A percentile compares a stretch with the other conserved stretches of the same genome.
Conservation (phyloP, 2,797 vertebrate species). For the Discoglossus pictus region DNA sequence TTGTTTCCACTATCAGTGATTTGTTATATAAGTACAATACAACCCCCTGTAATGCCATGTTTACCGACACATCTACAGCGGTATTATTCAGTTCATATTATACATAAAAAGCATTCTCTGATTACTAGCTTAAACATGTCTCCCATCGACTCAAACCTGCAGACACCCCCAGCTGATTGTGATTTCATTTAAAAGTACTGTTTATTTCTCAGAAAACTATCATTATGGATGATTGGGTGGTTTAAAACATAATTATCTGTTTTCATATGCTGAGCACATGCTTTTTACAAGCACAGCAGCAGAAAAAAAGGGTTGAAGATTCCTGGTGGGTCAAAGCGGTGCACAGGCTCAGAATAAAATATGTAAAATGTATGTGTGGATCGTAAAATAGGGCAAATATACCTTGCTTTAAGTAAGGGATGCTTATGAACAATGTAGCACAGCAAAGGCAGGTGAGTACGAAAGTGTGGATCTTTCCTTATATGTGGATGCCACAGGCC, state of each 20-base stretch:
- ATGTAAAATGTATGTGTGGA: no score
- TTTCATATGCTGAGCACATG: slow-evolving; percentile 42
- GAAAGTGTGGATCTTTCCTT: no score
- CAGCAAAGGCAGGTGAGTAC: no score
- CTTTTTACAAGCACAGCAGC: slow-evolving; percentile 27
- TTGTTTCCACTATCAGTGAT: not conserved
- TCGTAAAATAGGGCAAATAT: no score
- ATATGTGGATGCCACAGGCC: no score
- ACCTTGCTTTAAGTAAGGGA: no score
- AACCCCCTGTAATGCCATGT: slow-evolving; percentile 34
- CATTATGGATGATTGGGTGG: slow-evolving; percentile 47
- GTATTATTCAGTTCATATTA: slow-evolving; percentile 20
- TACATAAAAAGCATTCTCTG: slow-evolving; percentile 38
- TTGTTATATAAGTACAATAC: slow-evolving; percentile 35
- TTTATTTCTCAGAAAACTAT: slow-evolving; percentile 49
- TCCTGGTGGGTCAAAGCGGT: not conserved
- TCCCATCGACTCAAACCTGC: slow-evolving; percentile 36
- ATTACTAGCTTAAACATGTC: slow-evolving; percentile 42
- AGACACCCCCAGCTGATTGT: slow-evolving; percentile 39
- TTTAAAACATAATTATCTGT: slow-evolving; percentile 44
- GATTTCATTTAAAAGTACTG: slow-evolving; percentile 45
- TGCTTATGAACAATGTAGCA: no score
- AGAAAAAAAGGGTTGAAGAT: slow-evolving; percentile 1
- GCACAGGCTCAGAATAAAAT: not conserved
- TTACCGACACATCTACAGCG: slow-evolving; percentile 23